Percentiles rank a stretch among this genome's conserved stretches.
Evolutionary conservation across 1,140 invertebrate genomes (phyloP).

Genomic region (Pogonomyrmex barbatus): DNA sequence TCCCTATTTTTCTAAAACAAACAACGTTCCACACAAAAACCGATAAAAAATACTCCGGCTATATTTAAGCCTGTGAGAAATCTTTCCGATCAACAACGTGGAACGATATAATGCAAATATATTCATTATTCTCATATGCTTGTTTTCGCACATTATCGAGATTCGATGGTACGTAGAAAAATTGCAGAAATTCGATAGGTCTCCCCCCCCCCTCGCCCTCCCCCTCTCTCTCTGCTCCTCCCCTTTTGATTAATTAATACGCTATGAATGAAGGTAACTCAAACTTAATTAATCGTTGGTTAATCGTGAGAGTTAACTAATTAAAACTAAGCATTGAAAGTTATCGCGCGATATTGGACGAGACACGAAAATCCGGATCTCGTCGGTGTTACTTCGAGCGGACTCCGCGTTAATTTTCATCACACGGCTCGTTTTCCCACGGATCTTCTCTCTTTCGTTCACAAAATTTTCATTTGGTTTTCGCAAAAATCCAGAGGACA

Average conservation of each 20-base stretch:
- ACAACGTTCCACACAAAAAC: conserved; percentile 36
- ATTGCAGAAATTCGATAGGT: conserved; percentile 33
- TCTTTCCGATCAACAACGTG: neutral
- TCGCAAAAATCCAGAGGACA: neutral
- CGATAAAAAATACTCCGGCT: conserved; percentile 37
- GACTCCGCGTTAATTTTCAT: conserved; percentile 43
- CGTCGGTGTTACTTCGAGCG: conserved; percentile 39
- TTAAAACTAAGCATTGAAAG: conserved; percentile 58
- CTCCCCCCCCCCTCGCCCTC: no score
- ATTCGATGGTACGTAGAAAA: conserved; percentile 1
- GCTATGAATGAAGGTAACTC: conserved; percentile 19
- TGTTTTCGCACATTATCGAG: neutral
- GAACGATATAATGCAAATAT: neutral
- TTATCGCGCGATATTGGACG: conserved; percentile 55
- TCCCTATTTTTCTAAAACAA: conserved; percentile 41
- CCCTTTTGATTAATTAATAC: conserved; percentile 35
- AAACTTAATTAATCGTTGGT: conserved; percentile 48
- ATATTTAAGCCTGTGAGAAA: conserved; percentile 2
- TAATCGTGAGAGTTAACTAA: conserved; percentile 45
- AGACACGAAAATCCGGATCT: conserved; percentile 49
- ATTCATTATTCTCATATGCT: neutral
- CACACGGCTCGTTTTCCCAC: conserved; percentile 43
- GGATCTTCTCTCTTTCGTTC: neutral
- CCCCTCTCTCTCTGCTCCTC: no score
- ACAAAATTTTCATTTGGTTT: conserved; percentile 57